Evolutionary conservation across 2,888 invertebrate genomes (phyloP), one percentile per base, ranked within the genome.

Genomic region (Himalopsyche tibetana): DNA sequence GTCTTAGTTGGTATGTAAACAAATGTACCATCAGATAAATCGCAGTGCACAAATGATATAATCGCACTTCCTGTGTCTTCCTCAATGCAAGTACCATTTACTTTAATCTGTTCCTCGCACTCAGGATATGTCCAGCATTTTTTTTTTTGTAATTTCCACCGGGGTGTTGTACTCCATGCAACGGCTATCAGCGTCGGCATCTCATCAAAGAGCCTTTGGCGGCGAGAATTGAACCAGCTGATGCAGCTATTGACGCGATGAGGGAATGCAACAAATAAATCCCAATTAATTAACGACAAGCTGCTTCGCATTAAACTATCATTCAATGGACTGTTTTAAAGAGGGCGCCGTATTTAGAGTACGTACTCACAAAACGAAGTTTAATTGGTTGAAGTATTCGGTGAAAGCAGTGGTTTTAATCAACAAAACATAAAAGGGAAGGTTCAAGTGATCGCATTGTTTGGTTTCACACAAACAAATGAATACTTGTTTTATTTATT

Each of bases 201-300:
- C 74, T 74, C 38, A 74, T 74, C 74, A 74, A 74, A 74, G 74
- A 74, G 74, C 74, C 74, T 74, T 74, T 74, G 74, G 74, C 74
- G 74, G 74, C 74, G 74, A 74, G 74, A 38, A 74, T 74, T 74
- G 74, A 74, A 74, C 38, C 74, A 74, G 74, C 74, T 74, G 74
- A 4, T 74, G 9, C 51, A 28, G 63, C 63, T n/a, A 28, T 28
- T 63, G 19, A 36, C 36, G 74, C 74, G 38, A 36, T 28, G 74
- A 38, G 74, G 28, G 74, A 74, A 74, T 74, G 74, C 74, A 28
- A 74, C 74, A 74, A 74, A 74, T 74, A 74, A 74, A 74, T 74
- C 74, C 74, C 74, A 74, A 74, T 74, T 74, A 74, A 74, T 74
- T 74, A 74, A 74, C 74, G 74, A 74, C 74, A 74, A 74, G 74